Base-by-base conservation (phyloP, 2,888 invertebrate species). In the Hirtodrosophila confusa region DNA sequence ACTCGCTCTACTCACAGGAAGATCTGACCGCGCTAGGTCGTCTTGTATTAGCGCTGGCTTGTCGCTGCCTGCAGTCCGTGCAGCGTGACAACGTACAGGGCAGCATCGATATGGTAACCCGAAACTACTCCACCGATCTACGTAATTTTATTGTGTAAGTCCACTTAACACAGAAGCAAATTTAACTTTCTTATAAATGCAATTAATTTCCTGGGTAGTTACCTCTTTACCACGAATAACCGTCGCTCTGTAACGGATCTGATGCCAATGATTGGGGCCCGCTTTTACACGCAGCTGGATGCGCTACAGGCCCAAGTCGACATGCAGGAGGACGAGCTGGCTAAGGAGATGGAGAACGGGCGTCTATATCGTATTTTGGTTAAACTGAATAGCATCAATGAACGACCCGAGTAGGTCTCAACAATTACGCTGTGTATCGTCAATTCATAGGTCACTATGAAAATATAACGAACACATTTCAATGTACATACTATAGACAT, bases 241-340 rank as follows among this genome's bases (percentile, higher is more conserved):
- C 93, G 95, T 79, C 95, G 96, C 88, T 96, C 95, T 86, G 96
- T 99, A 66, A 97, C 97, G 73, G 99, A 99, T 92, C 94, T 99
- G 86, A 99, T 99, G 99, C 99, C 99, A 29, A 98, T 99, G 98
- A 99, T 99, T 84, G 99, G 97, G 43, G 98, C 98, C 43, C 93
- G 99, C 62, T 99, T 99, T 92, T 99, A 98, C 92, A 97, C 96
- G 0, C 98, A 99, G 93, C 93, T 99, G 90, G 99, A 99, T 92
- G 95, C 96, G 5, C 93, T 97, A 62, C 96, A 98, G 91, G 93
- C 96, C 60, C 95, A 97, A 76, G 95, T 96, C 45, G 99, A 99
- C 91, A 94, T 95, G 45, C 93, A 98, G 78, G 98, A 99, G 88
- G 96, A 96, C 74, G 98, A 98, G 91, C 93, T 99, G 66, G 94